Percentiles rank a stretch among this genome's conserved stretches.
Evolutionary conservation across 2,888 invertebrate genomes (phyloP).

Genomic region (Brachyptera putata): DNA sequence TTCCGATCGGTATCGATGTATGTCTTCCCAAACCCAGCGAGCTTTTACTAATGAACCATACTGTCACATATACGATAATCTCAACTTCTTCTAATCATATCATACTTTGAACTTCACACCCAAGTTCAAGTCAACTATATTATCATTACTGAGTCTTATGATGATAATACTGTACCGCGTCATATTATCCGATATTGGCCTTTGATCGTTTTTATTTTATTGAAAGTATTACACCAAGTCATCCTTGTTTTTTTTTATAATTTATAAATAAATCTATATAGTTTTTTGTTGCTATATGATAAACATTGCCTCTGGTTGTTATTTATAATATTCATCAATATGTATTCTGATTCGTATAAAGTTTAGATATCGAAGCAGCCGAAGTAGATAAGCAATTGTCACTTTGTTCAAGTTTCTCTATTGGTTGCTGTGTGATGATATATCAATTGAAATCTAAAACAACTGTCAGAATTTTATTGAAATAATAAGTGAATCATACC

Average conservation of each 20-base stretch:
- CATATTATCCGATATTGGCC: constrained; percentile 4
- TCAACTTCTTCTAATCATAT: background rate
- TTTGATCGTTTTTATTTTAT: background rate
- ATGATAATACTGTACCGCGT: background rate
- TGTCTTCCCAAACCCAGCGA: constrained; percentile 2
- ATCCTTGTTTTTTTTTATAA: background rate
- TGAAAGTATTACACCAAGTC: background rate
- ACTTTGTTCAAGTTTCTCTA: no score
- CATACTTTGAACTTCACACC: constrained; percentile 18
- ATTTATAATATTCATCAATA: no score
- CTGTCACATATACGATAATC: background rate
- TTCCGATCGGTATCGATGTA: no score
- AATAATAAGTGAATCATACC: no score
- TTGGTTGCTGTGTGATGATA: no score
- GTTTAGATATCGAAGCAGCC: no score
- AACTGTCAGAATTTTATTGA: no score
- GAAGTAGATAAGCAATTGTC: no score
- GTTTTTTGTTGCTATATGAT: background rate
- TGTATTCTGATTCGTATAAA: no score
- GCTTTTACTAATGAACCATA: constrained; percentile 5
- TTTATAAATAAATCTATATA: background rate
- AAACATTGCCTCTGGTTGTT: background rate
- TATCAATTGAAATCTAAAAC: no score
- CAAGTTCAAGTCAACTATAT: constrained; percentile 8
- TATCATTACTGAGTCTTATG: constrained; percentile 2